phyloP scores from a whole-genome alignment of 2,797 vertebrate species.

The Odontamblyopus rebecca region DNA sequence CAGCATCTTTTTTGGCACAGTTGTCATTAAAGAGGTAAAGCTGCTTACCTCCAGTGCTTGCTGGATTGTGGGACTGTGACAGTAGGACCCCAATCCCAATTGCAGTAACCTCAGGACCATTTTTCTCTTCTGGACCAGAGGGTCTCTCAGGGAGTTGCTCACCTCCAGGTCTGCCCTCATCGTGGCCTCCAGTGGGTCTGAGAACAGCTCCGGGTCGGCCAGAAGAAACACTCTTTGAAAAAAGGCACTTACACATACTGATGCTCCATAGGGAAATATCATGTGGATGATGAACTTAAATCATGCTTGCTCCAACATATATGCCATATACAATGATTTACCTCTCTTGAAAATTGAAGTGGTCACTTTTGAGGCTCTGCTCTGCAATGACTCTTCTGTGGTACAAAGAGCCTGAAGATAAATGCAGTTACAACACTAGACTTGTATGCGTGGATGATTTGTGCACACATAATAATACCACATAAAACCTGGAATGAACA shows the following conservation, averaged over 20 bases:
- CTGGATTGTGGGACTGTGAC: constrained; percentile 54
- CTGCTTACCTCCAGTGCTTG: constrained; percentile 75
- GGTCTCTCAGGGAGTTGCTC: constrained; percentile 60
- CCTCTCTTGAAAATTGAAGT: constrained; percentile 78
- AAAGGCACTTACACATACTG: not conserved
- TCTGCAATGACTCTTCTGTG: constrained; percentile 77
- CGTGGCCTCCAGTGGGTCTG: constrained; percentile 74
- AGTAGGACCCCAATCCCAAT: constrained; percentile 70
- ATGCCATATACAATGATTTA: constrained; percentile 50
- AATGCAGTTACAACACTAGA: not conserved
- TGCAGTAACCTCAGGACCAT: constrained; percentile 77
- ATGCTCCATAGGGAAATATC: not conserved
- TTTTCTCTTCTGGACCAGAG: constrained; percentile 28
- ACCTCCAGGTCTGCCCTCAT: constrained; percentile 73
- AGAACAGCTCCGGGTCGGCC: constrained; percentile 83
- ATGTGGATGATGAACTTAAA: not conserved
- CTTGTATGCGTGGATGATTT: constrained; percentile 2
- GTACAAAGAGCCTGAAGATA: constrained; percentile 74
- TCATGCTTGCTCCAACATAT: not conserved
- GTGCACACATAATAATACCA: not conserved
- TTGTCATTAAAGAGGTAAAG: not conserved
- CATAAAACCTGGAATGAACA: constrained; percentile 74
- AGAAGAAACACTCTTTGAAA: constrained; percentile 84
- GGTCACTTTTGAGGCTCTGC: constrained; percentile 76
- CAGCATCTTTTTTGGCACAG: not conserved